phyloP scores from a whole-genome alignment of 2,888 invertebrate genomes.

The Synergus umbraculus region DNA sequence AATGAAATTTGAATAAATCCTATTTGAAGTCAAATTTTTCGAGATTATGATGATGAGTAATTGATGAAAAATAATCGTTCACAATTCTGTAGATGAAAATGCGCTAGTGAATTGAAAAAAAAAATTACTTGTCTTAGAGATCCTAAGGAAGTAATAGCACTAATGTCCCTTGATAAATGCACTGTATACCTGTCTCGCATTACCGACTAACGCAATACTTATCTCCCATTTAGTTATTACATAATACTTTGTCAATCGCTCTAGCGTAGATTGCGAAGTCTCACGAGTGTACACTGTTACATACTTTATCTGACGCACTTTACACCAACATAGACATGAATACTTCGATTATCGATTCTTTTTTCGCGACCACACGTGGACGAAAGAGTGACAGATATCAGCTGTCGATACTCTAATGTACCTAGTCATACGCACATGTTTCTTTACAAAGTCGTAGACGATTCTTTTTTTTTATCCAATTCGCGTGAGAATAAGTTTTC shows the following conservation, averaged over 20 bases:
- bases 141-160: conserved; percentile 7
- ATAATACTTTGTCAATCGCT: conserved; percentile 57
- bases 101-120: neutral
- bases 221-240: conserved; percentile 52
- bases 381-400: conserved; percentile 57
- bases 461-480: neutral
- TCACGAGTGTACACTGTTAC: conserved; percentile 40
- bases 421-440: conserved; percentile 46
- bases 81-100: neutral
- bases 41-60: no score
- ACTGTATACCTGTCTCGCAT: conserved; percentile 48
- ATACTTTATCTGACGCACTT: conserved; percentile 57
- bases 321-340: conserved; percentile 47
- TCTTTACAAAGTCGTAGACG: neutral
- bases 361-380: conserved; percentile 46
- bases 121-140: neutral
- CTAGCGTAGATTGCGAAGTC: conserved; percentile 43
- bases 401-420: conserved; percentile 54
- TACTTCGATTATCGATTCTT: conserved; percentile 56
- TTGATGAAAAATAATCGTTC: neutral
- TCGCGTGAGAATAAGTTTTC: neutral
- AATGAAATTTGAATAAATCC: no score
- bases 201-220: conserved; percentile 43
- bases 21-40: no score
- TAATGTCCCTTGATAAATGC: conserved; percentile 17